Evolutionary conservation across 2,888 invertebrate species (phyloP).

Genomic region (Myopa testacea): DNA sequence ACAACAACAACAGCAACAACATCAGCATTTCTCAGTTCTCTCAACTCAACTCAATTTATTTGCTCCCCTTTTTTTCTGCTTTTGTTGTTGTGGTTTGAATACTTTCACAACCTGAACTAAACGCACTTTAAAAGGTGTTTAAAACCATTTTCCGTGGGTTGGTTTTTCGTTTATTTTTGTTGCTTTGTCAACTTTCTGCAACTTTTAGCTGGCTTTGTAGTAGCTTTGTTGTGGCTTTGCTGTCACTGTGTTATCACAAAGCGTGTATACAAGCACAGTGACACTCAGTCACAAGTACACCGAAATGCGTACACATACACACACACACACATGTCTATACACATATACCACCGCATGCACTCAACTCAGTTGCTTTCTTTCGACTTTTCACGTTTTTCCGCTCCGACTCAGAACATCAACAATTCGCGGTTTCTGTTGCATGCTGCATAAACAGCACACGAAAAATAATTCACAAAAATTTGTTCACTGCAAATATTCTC

Average conservation of each 20-base stretch:
- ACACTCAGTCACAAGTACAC: too few relatives aligned
- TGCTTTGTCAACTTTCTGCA: not conserved
- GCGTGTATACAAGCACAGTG: too few relatives aligned
- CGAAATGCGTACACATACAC: not conserved
- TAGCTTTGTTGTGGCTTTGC: not conserved
- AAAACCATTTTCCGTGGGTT: not conserved
- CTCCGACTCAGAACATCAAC: not conserved
- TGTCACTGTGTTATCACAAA: not conserved
- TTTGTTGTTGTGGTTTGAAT: too few relatives aligned
- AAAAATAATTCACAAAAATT: not conserved
- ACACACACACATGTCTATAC: slow-evolving; percentile 18
- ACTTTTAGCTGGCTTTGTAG: not conserved
- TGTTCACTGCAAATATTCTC: not conserved
- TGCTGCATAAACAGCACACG: not conserved
- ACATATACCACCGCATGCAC: slow-evolving; percentile 20
- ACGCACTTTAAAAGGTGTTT: too few relatives aligned
- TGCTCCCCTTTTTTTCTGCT: too few relatives aligned
- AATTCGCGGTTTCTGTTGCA: not conserved
- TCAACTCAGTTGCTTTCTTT: not conserved
- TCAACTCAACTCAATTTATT: too few relatives aligned
- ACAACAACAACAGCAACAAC: too few relatives aligned
- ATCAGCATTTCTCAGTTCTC: too few relatives aligned
- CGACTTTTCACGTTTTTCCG: not conserved
- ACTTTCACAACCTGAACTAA: too few relatives aligned
- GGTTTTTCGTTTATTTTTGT: not conserved